Conservation (phyloP, 2,888 invertebrate species). For the Cryptophagus acutangulus region DNA sequence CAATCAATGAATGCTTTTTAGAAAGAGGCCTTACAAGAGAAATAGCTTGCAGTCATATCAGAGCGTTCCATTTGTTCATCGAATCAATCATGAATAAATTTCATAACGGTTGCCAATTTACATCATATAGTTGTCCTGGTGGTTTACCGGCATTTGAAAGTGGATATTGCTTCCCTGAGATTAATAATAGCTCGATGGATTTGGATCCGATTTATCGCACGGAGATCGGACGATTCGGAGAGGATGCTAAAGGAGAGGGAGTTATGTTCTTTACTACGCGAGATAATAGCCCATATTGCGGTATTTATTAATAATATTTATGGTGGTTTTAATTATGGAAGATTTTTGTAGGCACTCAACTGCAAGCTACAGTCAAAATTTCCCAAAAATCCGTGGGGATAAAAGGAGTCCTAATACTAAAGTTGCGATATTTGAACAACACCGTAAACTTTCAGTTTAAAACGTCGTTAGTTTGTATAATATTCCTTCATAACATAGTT, state of each 20-base stretch:
- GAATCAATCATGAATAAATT: constrained; percentile 49
- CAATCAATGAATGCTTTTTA: constrained; percentile 18
- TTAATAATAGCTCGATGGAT: constrained; percentile 36
- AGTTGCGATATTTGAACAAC: constrained; percentile 43
- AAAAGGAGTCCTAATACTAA: constrained; percentile 48
- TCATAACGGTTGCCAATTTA: constrained; percentile 47
- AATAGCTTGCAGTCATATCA: constrained; percentile 56
- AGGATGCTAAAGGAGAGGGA: constrained; percentile 48
- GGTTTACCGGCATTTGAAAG: constrained; percentile 50
- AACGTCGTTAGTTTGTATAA: constrained; percentile 32
- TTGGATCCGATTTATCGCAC: constrained; percentile 34
- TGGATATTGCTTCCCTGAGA: constrained; percentile 53
- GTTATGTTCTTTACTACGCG: constrained; percentile 54
- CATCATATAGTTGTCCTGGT: constrained; percentile 53
- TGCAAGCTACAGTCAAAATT: constrained; percentile 50
- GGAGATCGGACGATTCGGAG: constrained; percentile 43
- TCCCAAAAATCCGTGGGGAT: constrained; percentile 47
- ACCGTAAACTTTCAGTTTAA: constrained; percentile 47
- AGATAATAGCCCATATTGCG: constrained; percentile 52
- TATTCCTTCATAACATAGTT: background rate
- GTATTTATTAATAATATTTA: constrained; percentile 38
- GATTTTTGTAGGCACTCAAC: constrained; percentile 50
- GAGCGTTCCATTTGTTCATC: constrained; percentile 53
- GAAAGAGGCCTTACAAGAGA: constrained; percentile 39
- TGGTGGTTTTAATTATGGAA: background rate